Evolutionary conservation across 1,140 invertebrate genomes (phyloP).

Genomic region (Drosophila ficusphila): DNA sequence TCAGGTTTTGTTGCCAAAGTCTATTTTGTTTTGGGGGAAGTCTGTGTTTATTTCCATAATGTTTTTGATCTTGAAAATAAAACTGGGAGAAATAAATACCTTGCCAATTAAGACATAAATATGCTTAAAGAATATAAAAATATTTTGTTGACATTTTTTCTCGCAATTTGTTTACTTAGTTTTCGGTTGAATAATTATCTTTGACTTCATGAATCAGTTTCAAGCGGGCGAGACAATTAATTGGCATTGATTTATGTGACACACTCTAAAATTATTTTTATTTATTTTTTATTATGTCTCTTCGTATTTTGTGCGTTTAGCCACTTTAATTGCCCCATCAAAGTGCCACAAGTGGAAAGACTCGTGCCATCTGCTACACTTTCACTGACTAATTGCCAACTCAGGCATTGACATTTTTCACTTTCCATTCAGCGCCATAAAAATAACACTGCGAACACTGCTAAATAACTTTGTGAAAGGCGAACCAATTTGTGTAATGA

Average conservation of each 20-base stretch:
- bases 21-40: constrained; percentile 14
- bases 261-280: constrained; percentile 38
- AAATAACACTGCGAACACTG: constrained; percentile 13
- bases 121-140: neutral
- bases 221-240: constrained; percentile 49
- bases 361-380: constrained; percentile 57
- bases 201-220: constrained; percentile 43
- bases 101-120: neutral
- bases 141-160: neutral
- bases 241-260: constrained; percentile 63
- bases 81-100: neutral
- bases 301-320: constrained; percentile 34
- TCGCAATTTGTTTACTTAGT: neutral
- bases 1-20: constrained; percentile 34
- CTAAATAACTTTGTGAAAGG: constrained; percentile 25
- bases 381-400: constrained; percentile 67
- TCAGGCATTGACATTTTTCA: constrained; percentile 66
- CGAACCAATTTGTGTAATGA: constrained; percentile 36
- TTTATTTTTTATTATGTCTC: constrained; percentile 37
- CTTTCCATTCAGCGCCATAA: constrained; percentile 59
- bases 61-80: constrained; percentile 27
- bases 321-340: constrained; percentile 51
- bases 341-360: constrained; percentile 1
- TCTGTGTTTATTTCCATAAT: constrained; percentile 9
- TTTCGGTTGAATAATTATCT: constrained; percentile 13